A percentile compares a stretch with the other conserved stretches of the same genome.
Conservation (phyloP, 2,888 invertebrate genomes). For the Rhagonycha fulva region DNA sequence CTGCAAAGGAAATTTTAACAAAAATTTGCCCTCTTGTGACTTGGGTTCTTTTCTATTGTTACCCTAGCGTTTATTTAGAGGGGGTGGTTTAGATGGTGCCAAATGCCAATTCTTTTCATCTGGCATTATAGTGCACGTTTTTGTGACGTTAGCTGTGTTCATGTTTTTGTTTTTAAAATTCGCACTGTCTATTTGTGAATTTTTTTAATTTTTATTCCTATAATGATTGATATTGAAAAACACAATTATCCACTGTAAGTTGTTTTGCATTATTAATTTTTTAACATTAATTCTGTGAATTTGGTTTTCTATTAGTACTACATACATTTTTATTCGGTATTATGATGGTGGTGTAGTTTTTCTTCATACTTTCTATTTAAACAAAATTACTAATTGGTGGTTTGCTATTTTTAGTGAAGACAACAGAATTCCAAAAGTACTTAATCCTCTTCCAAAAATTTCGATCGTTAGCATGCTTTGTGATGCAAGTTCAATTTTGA, state of each 20-base stretch:
- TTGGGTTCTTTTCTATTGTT: background rate
- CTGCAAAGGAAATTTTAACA: background rate
- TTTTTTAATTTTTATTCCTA: background rate
- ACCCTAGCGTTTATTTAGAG: background rate
- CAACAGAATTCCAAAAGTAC: background rate
- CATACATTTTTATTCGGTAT: background rate
- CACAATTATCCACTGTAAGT: background rate
- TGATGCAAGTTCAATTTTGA: background rate
- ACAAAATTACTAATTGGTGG: background rate
- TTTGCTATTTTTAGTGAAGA: background rate
- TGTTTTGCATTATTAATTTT: background rate
- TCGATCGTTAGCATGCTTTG: background rate
- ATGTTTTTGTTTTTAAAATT: background rate
- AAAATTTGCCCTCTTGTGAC: background rate
- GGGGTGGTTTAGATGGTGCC: background rate
- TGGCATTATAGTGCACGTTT: background rate
- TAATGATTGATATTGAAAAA: background rate
- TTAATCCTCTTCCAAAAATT: background rate
- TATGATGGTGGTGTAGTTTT: background rate
- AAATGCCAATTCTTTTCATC: background rate
- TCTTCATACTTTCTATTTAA: background rate
- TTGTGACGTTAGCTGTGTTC: background rate
- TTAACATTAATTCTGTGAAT: background rate
- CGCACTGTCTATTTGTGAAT: background rate
- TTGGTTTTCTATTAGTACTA: background rate